These are phyloP conservation scores for Zenarchopterus dispar DNA, from an alignment of 2,797 vertebrate genomes.

Conservation along the genomic window DNA sequence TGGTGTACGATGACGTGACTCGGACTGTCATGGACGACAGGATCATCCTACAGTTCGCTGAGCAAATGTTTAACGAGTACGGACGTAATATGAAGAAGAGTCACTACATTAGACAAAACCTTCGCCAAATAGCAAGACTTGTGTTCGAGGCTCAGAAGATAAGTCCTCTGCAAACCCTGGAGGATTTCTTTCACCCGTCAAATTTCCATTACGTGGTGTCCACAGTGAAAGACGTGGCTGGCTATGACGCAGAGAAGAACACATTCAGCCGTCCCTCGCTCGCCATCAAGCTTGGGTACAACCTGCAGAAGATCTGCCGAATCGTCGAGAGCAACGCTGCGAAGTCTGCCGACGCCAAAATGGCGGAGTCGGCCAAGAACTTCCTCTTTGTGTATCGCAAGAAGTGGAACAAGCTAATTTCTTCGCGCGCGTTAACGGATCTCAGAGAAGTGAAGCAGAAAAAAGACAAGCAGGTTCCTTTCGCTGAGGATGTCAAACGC, in stretches of 20 bases:
- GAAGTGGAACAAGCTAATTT: constrained; percentile 60
- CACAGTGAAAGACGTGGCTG: constrained; percentile 61
- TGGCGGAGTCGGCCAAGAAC: constrained; percentile 38
- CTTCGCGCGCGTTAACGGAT: constrained; percentile 33
- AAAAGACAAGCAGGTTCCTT: constrained; percentile 22
- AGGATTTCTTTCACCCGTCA: constrained; percentile 63
- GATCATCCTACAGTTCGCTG: constrained; percentile 60
- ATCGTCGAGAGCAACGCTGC: constrained; percentile 55
- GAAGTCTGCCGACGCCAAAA: constrained; percentile 20
- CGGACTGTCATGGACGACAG: constrained; percentile 49
- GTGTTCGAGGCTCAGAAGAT: constrained; percentile 58
- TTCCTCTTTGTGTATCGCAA: constrained; percentile 57
- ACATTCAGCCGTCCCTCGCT: constrained; percentile 47
- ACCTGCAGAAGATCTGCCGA: constrained; percentile 62
- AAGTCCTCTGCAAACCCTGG: constrained; percentile 53
- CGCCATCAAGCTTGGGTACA: constrained; percentile 66
- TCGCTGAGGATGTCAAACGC: constrained; percentile 43
- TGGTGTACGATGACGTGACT: constrained; percentile 62
- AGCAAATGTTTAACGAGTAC: constrained; percentile 37
- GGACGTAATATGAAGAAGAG: constrained; percentile 28
- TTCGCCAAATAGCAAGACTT: constrained; percentile 66
- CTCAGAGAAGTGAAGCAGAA: constrained; percentile 39
- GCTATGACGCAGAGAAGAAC: constrained; percentile 55
- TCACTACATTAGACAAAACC: constrained; percentile 52
- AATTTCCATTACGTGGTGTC: constrained; percentile 64